Evolutionary conservation across 1,140 invertebrate species (phyloP), one percentile per base, ranked within the genome.

Genomic region (Spodoptera litura): DNA sequence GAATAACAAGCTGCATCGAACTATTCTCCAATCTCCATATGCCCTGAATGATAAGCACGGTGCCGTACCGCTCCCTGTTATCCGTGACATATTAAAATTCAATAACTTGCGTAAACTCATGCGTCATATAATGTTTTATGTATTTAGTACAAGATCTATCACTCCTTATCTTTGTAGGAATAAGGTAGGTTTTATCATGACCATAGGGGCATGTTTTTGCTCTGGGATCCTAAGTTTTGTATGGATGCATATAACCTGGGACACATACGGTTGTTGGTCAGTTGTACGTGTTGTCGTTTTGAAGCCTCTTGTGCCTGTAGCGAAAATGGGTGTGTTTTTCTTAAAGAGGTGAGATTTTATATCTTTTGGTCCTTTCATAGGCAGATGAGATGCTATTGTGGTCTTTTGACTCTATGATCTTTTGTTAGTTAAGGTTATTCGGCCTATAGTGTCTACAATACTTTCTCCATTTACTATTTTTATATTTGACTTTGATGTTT

Each of bases 121-220:
- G 71, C 88, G 88, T 89, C 89, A 90, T 77, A 78, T 44, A 77
- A 87, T 92, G 89, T 89, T 87, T 91, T 86, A 93, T 93, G 87
- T 89, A 93, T 93, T 85, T 84, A 79, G 83, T 80, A 13, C 84
- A 77, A 59, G 11, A 77, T 78, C 59, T 11, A 27, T 74, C 31
- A 68, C 66, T 58, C 68, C 82, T 87, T 87, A 78, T 83, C 55
- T 53, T 81, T 53, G 9, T 61, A 49, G 77, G 25, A 66, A 84
- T 85, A 90, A 87, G 83, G 75, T 73, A 55, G 53, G 53, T 80
- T 81, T 85, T 88, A 72, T 79, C 72, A 52, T 71, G 55, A 53
- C 20, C 49, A 38, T 35, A 31, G 59, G 51, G 15, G 52, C n/a
- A 44, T 85, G 82, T 87, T 87, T 86, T 85, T 72, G 44, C 27